Conservation (phyloP, 2,888 invertebrate species). For the Eremobia ochroleuca region DNA sequence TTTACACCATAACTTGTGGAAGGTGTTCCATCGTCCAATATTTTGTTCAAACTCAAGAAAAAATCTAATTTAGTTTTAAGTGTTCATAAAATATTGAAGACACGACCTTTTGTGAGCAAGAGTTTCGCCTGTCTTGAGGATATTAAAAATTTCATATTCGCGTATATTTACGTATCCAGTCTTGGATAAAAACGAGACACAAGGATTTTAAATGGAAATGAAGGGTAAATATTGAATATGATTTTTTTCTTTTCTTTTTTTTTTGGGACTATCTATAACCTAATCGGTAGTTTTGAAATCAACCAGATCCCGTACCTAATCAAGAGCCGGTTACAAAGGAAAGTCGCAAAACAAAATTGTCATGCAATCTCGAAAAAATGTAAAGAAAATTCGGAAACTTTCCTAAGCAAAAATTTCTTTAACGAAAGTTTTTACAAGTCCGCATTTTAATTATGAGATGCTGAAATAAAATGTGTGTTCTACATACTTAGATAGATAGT, state of each 20-base stretch:
- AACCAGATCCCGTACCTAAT: background rate
- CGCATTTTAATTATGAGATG: slow-evolving; percentile 67
- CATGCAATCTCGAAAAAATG: background rate
- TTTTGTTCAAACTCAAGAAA: slow-evolving; percentile 74
- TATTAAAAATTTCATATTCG: slow-evolving; percentile 85
- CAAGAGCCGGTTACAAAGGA: background rate
- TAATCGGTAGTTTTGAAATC: background rate
- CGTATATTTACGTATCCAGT: slow-evolving; percentile 71
- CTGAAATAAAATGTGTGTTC: slow-evolving; percentile 26
- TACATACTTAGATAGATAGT: slow-evolving; percentile 40
- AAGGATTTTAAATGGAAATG: slow-evolving; percentile 11
- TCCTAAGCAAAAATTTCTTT: slow-evolving; percentile 15
- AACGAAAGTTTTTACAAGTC: slow-evolving; percentile 9
- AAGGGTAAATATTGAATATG: background rate
- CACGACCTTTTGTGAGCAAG: slow-evolving; percentile 75
- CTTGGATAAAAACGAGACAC: slow-evolving; percentile 65
- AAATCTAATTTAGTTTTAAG: slow-evolving; percentile 85
- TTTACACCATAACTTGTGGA: slow-evolving; percentile 67
- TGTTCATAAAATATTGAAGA: slow-evolving; percentile 86
- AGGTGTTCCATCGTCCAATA: slow-evolving; percentile 69
- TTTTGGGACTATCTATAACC: background rate
- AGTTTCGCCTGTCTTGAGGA: slow-evolving; percentile 81
- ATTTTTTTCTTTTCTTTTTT: background rate
- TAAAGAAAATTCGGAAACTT: background rate
- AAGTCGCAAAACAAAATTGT: background rate